Conservation (phyloP, 2,113 vertebrate species). For the Apaloderma vittatum region DNA sequence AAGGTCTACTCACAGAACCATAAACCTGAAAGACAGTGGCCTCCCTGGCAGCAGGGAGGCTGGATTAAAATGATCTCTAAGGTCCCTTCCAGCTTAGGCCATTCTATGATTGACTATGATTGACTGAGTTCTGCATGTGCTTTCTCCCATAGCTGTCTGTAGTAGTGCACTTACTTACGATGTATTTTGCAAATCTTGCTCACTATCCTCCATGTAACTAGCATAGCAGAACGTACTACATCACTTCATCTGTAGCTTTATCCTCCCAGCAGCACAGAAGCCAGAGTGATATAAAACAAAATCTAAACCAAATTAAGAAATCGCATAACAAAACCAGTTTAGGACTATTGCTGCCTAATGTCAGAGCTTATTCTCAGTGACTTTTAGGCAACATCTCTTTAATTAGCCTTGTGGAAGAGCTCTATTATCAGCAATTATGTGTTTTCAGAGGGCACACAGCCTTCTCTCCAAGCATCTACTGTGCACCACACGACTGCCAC, state of each 20-base stretch:
- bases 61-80: no score
- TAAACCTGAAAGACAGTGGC: neutral
- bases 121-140: neutral
- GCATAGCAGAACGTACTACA: neutral
- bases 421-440: neutral
- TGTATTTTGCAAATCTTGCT: neutral
- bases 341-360: neutral
- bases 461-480: neutral
- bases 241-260: neutral
- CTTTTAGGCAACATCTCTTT: neutral
- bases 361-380: neutral
- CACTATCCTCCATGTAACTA: neutral
- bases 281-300: neutral
- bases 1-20: neutral
- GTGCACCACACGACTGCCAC: neutral
- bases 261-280: neutral
- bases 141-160: neutral
- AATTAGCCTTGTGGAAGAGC: neutral
- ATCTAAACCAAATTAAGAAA: neutral
- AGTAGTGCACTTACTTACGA: neutral
- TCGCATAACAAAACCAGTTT: neutral
- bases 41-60: no score
- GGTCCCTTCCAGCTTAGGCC: no score
- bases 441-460: neutral
- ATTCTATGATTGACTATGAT: no score